A percentile compares a stretch with the other conserved stretches of the same genome.
phyloP scores from a whole-genome alignment of 2,888 invertebrate genomes.

The Drosophila greeni region DNA sequence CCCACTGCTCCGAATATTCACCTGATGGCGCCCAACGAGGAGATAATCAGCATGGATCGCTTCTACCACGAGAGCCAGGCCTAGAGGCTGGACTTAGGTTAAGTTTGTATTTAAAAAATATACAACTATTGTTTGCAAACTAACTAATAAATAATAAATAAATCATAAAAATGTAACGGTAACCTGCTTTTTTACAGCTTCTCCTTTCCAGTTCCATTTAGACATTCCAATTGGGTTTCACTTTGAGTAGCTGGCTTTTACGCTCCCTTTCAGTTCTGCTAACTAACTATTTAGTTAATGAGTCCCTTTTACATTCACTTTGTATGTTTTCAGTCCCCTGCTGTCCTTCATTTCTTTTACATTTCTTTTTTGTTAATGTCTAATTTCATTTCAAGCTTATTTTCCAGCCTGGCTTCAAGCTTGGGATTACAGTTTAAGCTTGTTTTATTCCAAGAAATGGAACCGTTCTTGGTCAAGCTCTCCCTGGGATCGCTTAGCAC shows the following conservation, averaged over 20 bases:
- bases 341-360: not conserved
- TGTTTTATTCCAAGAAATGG: not conserved
- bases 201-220: not conserved
- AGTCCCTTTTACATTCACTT: constrained; percentile 13
- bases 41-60: constrained; percentile 38
- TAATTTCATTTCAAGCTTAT: not conserved
- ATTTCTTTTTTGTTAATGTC: not conserved
- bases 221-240: not conserved
- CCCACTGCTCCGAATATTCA: constrained; percentile 11
- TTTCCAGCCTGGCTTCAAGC: not conserved
- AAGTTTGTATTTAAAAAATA: not conserved
- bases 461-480: not conserved
- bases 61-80: constrained; percentile 54
- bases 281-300: constrained; percentile 11
- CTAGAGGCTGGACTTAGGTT: constrained; percentile 7
- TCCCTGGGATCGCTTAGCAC: not conserved
- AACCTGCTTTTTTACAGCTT: not conserved
- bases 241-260: not conserved
- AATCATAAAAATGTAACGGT: no score
- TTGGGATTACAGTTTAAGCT: not conserved
- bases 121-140: not conserved
- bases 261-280: not conserved
- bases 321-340: not conserved
- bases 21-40: constrained; percentile 37
- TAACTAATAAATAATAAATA: not conserved